These are phyloP conservation scores for Araneus ventricosus DNA, from an alignment of 1,140 invertebrate species.

Conservation along the genomic window DNA sequence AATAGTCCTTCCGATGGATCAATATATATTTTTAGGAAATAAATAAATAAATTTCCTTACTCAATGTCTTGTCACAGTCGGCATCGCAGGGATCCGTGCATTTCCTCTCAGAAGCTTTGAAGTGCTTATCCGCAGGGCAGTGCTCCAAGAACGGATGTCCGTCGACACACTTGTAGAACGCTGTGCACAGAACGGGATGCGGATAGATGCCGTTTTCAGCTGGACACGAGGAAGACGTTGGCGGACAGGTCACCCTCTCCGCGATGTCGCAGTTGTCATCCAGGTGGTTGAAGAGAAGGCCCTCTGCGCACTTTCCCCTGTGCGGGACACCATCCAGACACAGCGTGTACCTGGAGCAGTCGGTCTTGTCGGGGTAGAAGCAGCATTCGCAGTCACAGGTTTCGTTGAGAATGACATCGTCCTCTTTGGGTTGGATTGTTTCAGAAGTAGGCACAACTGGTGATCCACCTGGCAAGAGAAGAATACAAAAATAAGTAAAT, in stretches of 20 bases:
- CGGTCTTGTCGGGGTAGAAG: slow-evolving; percentile 20
- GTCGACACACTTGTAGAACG: neutral
- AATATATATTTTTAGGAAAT: too few species aligned
- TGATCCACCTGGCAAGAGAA: neutral
- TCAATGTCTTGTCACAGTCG: neutral
- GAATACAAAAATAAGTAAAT: neutral
- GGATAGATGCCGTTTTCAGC: neutral
- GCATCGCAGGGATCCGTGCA: slow-evolving; percentile 37
- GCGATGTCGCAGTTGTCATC: slow-evolving; percentile 56
- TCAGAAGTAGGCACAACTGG: neutral
- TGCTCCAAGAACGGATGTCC: neutral
- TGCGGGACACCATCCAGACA: slow-evolving; percentile 35
- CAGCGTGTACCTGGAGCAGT: slow-evolving; percentile 57
- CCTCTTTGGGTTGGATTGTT: neutral
- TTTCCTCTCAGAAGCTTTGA: neutral
- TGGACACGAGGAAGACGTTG: neutral
- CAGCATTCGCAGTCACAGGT: slow-evolving; percentile 55
- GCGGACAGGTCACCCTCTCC: slow-evolving; percentile 59
- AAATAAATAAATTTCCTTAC: too few species aligned
- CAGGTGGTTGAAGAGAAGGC: slow-evolving; percentile 44
- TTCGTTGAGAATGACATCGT: neutral
- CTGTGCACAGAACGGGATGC: neutral
- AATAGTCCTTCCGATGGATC: too few species aligned
- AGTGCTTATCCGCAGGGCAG: neutral
- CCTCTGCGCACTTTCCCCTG: slow-evolving; percentile 26